phyloP scores from a whole-genome alignment of 2,888 invertebrate genomes.

The Globia sparganii region DNA sequence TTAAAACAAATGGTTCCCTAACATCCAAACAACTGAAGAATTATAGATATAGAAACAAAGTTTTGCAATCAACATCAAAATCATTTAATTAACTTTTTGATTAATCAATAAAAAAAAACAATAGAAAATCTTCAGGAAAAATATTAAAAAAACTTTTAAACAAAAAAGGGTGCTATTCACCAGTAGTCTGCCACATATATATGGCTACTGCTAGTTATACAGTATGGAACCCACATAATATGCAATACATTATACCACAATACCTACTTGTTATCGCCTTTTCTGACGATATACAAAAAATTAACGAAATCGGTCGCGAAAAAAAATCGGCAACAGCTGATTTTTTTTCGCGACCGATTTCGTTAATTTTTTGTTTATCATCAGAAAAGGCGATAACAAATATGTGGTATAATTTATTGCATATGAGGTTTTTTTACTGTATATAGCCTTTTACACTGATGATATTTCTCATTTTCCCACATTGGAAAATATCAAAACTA shows the following conservation, averaged over 20 bases:
- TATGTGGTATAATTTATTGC: too few species aligned
- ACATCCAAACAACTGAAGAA: neutral
- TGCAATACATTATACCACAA: too few species aligned
- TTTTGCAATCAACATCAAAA: neutral
- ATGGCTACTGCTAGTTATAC: neutral
- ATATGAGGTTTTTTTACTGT: neutral
- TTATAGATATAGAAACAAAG: neutral
- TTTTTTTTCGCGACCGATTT: too few species aligned
- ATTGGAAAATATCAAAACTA: neutral
- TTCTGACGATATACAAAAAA: too few species aligned
- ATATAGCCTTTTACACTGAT: neutral
- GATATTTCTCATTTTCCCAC: neutral
- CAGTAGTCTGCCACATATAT: neutral
- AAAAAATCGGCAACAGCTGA: too few species aligned
- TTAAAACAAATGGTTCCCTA: too few species aligned
- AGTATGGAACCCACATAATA: too few species aligned
- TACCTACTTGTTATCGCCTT: too few species aligned
- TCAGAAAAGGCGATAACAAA: too few species aligned
- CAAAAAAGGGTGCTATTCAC: neutral
- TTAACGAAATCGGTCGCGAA: too few species aligned
- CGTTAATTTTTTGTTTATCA: too few species aligned
- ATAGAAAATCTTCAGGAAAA: neutral
- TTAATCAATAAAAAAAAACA: conserved; percentile 2
- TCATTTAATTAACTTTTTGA: neutral
- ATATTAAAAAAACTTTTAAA: neutral